phyloP scores from a whole-genome alignment of 2,888 invertebrate genomes.

The Drosophila subquinaria region DNA sequence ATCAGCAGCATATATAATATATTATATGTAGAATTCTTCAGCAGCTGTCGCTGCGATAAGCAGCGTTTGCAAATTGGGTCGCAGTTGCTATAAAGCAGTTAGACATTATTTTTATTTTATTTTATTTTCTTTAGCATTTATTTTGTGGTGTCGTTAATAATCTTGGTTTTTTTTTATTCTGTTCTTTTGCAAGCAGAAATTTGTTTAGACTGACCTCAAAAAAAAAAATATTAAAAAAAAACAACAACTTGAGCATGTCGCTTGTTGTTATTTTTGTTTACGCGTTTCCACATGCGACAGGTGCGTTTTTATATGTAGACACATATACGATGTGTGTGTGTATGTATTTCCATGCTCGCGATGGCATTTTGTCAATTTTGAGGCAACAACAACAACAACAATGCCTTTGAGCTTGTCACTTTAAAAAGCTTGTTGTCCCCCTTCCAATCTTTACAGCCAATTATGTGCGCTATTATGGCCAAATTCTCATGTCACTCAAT shows the following conservation, averaged over 20 bases:
- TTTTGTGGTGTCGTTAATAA: conserved; percentile 76
- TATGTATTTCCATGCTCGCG: conserved; percentile 53
- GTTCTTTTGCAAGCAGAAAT: conserved; percentile 38
- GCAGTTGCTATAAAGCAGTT: conserved; percentile 76
- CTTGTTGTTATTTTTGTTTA: conserved; percentile 76
- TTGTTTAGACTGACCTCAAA: conserved; percentile 72
- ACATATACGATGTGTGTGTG: conserved; percentile 25
- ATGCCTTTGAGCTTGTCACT: conserved; percentile 67
- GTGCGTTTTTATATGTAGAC: conserved; percentile 62
- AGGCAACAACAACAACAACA: conserved; percentile 36
- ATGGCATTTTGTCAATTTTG: conserved; percentile 45
- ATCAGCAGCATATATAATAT: conserved; percentile 33
- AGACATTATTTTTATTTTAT: conserved; percentile 51
- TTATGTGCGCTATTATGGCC: conserved; percentile 79
- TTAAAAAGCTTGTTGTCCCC: conserved; percentile 52
- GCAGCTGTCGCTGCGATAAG: conserved; percentile 71
- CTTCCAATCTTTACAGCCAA: conserved; percentile 61
- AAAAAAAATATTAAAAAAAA: conserved; percentile 31
- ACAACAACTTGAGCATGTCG: conserved; percentile 69
- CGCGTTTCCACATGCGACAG: conserved; percentile 72
- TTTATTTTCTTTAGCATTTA: conserved; percentile 55
- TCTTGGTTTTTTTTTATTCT: conserved; percentile 18
- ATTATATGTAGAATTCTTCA: conserved; percentile 21
- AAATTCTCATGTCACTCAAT: conserved; percentile 79
- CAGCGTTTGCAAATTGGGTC: conserved; percentile 68